Evolutionary conservation across 2,797 vertebrate genomes (phyloP).

Genomic region (Stomatorhinus walkeri): DNA sequence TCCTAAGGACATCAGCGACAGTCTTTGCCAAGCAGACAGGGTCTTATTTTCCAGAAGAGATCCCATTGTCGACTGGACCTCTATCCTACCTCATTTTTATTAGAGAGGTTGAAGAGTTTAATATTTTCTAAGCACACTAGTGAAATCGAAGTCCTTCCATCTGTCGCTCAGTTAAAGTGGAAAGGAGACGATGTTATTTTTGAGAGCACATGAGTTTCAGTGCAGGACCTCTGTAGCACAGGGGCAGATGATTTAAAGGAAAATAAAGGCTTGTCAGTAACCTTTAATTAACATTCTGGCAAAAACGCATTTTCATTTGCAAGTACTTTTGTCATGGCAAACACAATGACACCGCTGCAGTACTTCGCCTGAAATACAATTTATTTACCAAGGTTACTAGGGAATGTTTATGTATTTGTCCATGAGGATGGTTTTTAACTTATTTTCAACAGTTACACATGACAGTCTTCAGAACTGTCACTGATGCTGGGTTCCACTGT

Average conservation of each 20-base stretch:
- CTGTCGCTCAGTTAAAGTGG: background rate
- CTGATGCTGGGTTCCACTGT: background rate
- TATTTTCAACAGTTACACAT: background rate
- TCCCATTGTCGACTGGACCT: background rate
- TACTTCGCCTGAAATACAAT: background rate
- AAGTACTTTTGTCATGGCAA: conserved; percentile 3
- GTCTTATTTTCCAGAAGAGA: background rate
- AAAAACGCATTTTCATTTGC: background rate
- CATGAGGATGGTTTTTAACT: background rate
- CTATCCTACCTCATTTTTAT: background rate
- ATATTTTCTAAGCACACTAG: background rate
- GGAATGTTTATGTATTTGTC: background rate
- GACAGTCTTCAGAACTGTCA: background rate
- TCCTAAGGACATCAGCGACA: background rate
- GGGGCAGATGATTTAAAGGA: background rate
- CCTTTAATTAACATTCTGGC: conserved; percentile 7
- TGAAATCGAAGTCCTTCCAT: background rate
- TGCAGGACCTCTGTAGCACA: background rate
- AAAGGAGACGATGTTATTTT: background rate
- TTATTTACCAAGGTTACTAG: background rate
- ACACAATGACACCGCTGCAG: background rate
- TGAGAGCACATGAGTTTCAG: background rate
- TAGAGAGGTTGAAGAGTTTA: background rate
- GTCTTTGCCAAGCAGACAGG: background rate
- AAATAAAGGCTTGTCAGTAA: conserved; percentile 3